Evolutionary conservation across 2,888 invertebrate genomes (phyloP), one percentile per base, ranked within the genome.

Genomic region (Pardosa pseudoannulata): DNA sequence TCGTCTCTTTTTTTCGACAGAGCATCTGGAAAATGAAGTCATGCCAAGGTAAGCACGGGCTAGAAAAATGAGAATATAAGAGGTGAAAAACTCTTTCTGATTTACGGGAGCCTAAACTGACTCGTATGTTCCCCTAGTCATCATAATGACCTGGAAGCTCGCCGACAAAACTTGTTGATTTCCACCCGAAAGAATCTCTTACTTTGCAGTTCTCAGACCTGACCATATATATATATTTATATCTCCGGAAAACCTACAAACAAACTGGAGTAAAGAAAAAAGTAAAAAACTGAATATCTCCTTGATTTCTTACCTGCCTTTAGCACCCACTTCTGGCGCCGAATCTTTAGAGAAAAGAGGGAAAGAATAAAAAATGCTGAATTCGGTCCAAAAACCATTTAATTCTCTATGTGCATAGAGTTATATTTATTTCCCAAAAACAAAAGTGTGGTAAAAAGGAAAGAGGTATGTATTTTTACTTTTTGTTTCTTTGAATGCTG

Each of bases 341-440:
- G 9, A 36, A 36, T 36, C 6, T 7, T 36, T 36, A 36, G 9
- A 36, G 9, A 36, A 36, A 46, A 46, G n/a, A n/a, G n/a, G n/a
- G n/a, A n/a, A n/a, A n/a, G n/a, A n/a, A n/a, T n/a, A 46, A 46
- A 46, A 46, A 46, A 46, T 36, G 36, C 41, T 46, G 41, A 46
- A 2, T 46, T 46, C 13, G 9, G 16, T 46, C 41, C 41, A 46
- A 46, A 46, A 16, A 11, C 36, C 16, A 2, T 46, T 46, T 46
- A 13, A 13, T 16, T 46, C 41, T 46, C 41, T 46, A 13, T 46
- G 16, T 46, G 41, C 6, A 16, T 46, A 46, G 41, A 13, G 16
- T 46, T 46, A 46, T 46, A 46, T 46, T 46, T 46, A 46, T 46
- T 46, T 46, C 41, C 1, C 16, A 2, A 46, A 16, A 6, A 46